phyloP scores from a whole-genome alignment of 2,888 invertebrate species.

The Abrostola tripartita region DNA sequence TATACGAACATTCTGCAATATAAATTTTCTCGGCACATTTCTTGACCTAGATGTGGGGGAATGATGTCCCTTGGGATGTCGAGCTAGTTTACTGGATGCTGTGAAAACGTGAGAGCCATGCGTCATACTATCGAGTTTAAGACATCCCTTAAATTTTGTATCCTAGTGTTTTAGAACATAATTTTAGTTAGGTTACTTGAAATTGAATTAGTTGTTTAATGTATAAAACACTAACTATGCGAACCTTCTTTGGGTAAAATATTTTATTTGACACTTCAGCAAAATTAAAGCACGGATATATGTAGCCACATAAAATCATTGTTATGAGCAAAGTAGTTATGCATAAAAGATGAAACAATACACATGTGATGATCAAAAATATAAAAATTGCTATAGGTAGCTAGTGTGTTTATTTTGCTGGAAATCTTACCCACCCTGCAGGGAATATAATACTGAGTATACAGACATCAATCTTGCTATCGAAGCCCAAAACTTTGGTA shows the following conservation, averaged over 20 bases:
- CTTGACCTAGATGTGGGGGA: slow-evolving; percentile 46
- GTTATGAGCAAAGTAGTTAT: too few species aligned
- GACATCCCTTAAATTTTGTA: slow-evolving; percentile 22
- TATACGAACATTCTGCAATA: slow-evolving; percentile 16
- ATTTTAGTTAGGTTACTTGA: too few species aligned
- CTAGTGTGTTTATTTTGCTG: background rate
- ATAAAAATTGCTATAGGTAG: background rate
- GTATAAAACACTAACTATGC: too few species aligned
- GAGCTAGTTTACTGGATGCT: slow-evolving; percentile 29
- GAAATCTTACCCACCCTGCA: background rate
- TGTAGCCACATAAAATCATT: too few species aligned
- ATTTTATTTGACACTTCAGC: too few species aligned
- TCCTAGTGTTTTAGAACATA: slow-evolving; percentile 13
- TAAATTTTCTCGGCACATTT: slow-evolving; percentile 38
- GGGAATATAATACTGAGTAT: background rate
- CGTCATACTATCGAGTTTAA: slow-evolving; percentile 39
- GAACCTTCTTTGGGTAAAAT: too few species aligned
- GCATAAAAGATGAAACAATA: too few species aligned
- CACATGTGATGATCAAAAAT: too few species aligned
- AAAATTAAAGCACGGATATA: too few species aligned
- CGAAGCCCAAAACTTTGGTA: background rate
- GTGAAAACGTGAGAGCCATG: slow-evolving; percentile 41
- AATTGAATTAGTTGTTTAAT: too few species aligned
- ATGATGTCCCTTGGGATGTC: slow-evolving; percentile 40
- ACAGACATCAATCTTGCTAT: slow-evolving; percentile 1